A percentile compares a stretch with the other conserved stretches of the same genome.
These are phyloP conservation scores for Microplitis demolitor DNA, from an alignment of 1,140 invertebrate genomes.

Conservation along the genomic window DNA sequence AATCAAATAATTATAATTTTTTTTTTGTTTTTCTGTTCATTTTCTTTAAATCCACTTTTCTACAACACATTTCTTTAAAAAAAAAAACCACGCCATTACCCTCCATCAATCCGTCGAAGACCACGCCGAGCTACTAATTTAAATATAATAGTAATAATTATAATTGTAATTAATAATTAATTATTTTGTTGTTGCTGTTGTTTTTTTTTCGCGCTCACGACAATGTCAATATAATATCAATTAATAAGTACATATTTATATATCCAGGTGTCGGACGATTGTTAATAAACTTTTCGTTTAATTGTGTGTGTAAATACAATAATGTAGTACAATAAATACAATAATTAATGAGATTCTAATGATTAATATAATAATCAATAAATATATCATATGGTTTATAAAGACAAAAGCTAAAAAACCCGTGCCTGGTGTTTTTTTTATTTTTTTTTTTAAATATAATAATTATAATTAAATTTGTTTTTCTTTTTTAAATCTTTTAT, in stretches of 20 bases:
- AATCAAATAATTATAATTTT: neutral
- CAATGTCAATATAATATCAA: neutral
- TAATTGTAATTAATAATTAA: neutral
- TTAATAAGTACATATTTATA: neutral
- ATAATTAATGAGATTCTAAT: slow-evolving; percentile 49
- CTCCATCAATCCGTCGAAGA: slow-evolving; percentile 18
- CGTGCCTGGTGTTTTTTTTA: slow-evolving; percentile 9
- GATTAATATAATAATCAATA: slow-evolving; percentile 54
- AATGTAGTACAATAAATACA: slow-evolving; percentile 36
- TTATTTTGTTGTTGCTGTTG: neutral
- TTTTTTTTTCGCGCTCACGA: neutral
- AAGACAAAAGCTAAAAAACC: slow-evolving; percentile 45
- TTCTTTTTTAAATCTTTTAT: neutral
- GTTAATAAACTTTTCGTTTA: slow-evolving; percentile 10
- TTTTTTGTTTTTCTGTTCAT: neutral
- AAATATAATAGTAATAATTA: slow-evolving; percentile 9
- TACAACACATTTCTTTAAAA: neutral
- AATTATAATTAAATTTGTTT: neutral
- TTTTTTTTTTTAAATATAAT: slow-evolving; percentile 1
- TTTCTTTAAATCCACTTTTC: too few species aligned
- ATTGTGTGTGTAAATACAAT: slow-evolving; percentile 44
- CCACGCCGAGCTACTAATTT: slow-evolving; percentile 17
- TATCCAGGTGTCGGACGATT: neutral
- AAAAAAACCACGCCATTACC: slow-evolving; percentile 5
- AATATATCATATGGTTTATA: slow-evolving; percentile 49